Conservation (phyloP, 2,797 vertebrate species). For the Pitangus sulphuratus region DNA sequence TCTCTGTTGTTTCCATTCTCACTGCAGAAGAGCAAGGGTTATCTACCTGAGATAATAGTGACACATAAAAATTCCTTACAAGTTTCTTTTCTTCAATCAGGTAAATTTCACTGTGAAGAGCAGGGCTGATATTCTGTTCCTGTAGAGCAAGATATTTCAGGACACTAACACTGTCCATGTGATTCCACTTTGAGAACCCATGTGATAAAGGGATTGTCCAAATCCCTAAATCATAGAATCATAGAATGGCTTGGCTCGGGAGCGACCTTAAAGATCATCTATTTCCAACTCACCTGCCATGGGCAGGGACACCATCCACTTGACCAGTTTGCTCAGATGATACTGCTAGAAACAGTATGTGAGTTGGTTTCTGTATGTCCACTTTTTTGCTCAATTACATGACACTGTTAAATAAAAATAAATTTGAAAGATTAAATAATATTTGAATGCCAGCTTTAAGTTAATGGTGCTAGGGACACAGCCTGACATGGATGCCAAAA, state of each 20-base stretch:
- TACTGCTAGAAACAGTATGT: not conserved
- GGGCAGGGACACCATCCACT: not conserved
- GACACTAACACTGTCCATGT: not conserved
- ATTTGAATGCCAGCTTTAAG: rapidly evolving
- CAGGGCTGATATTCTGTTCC: not conserved
- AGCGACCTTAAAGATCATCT: not conserved
- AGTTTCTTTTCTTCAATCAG: not conserved
- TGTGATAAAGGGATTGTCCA: not conserved
- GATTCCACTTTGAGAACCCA: not conserved
- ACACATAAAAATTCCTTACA: not conserved
- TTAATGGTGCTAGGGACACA: not conserved
- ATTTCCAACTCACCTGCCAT: not conserved
- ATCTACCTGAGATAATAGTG: not conserved
- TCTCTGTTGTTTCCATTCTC: not conserved
- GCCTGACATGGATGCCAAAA: not conserved
- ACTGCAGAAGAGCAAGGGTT: not conserved
- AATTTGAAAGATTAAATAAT: not conserved
- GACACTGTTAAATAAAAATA: not conserved
- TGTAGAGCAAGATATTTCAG: not conserved
- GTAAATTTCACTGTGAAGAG: not conserved
- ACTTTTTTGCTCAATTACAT: not conserved
- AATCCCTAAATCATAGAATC: not conserved
- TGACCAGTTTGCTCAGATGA: not conserved
- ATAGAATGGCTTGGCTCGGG: not conserved
- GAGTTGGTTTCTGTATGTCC: not conserved